phyloP scores from a whole-genome alignment of 2,888 invertebrate species.

The Glyphotaelius pellucidus region DNA sequence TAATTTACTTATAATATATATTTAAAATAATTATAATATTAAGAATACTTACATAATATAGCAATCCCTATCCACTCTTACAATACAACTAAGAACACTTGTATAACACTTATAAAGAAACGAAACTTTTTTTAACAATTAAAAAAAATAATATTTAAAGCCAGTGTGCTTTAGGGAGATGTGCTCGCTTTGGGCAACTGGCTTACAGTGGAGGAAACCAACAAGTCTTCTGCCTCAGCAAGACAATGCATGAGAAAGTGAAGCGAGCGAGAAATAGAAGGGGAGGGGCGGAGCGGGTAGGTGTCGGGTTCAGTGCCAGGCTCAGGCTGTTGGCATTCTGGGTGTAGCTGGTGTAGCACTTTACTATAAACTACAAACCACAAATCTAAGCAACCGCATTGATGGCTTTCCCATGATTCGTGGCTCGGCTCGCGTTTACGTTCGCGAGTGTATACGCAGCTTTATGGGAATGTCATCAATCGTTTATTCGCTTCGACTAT shows the following conservation, averaged over 20 bases:
- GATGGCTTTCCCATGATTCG: too few relatives aligned
- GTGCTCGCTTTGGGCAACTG: slow-evolving; percentile 54
- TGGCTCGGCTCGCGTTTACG: too few relatives aligned
- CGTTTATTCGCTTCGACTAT: background rate
- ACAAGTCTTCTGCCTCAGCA: slow-evolving; percentile 52
- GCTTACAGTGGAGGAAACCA: slow-evolving; percentile 44
- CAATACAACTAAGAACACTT: slow-evolving; percentile 11
- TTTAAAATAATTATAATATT: background rate
- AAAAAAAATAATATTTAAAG: background rate
- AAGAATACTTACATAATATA: slow-evolving; percentile 23
- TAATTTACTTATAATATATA: background rate
- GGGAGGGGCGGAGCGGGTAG: background rate
- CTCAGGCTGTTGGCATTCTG: background rate
- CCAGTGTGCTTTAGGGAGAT: slow-evolving; percentile 38
- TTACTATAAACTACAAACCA: background rate
- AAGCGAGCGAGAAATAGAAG: slow-evolving; percentile 20
- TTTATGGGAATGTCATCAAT: background rate
- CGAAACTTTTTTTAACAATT: background rate
- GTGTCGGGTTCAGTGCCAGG: slow-evolving; percentile 39
- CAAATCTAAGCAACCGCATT: background rate
- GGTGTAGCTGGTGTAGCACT: slow-evolving; percentile 39
- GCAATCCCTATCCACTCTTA: slow-evolving; percentile 32
- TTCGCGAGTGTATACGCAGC: too few relatives aligned
- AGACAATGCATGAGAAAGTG: slow-evolving; percentile 61
- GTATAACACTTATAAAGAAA: background rate